These are phyloP conservation scores for Morpho achilles DNA, from an alignment of 2,888 invertebrate species.

Conservation along the genomic window DNA sequence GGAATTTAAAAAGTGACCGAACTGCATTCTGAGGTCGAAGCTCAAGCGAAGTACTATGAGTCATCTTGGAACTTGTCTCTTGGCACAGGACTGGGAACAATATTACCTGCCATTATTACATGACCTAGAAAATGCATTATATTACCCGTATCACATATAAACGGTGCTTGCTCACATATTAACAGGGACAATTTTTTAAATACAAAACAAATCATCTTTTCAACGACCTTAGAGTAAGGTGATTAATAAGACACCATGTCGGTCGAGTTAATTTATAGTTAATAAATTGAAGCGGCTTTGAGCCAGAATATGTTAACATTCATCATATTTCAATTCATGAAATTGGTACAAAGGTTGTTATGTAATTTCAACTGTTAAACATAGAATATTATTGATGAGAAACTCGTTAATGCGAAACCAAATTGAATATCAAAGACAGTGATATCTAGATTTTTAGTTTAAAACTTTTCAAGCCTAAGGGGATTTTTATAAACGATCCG, in stretches of 20 bases:
- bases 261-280: slow-evolving; percentile 3
- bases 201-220: slow-evolving; percentile 21
- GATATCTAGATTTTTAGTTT: too few species aligned
- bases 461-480: too few species aligned
- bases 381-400: too few species aligned
- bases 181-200: slow-evolving; percentile 31
- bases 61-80: slow-evolving; percentile 57
- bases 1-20: slow-evolving; percentile 45
- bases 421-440: too few species aligned
- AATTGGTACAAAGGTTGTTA: too few species aligned
- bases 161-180: slow-evolving; percentile 38
- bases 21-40: slow-evolving; percentile 62
- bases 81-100: slow-evolving; percentile 58
- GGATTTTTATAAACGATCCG: too few species aligned
- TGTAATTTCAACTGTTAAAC: too few species aligned
- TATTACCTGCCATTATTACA: slow-evolving; percentile 51
- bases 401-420: too few species aligned
- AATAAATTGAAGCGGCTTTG: not conserved
- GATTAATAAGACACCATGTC: not conserved
- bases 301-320: not conserved
- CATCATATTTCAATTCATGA: too few species aligned
- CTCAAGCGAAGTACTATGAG: slow-evolving; percentile 51
- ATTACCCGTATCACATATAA: slow-evolving; percentile 39
- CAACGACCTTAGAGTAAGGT: slow-evolving; percentile 18
- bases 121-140: slow-evolving; percentile 38